phyloP scores from a whole-genome alignment of 2,113 vertebrate species.

The Lota lota region DNA sequence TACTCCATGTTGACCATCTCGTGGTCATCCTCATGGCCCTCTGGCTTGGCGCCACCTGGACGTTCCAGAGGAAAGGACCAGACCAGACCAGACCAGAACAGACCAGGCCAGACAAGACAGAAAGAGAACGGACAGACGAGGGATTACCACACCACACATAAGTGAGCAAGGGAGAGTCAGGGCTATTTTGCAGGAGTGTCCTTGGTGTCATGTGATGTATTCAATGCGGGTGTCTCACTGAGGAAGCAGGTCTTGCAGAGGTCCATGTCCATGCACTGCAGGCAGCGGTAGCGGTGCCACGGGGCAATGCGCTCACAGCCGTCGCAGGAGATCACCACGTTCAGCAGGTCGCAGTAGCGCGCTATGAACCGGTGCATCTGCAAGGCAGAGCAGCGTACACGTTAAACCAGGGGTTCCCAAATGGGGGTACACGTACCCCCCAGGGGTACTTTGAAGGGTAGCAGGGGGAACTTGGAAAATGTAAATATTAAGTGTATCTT shows the following conservation, averaged over 20 bases:
- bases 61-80: neutral
- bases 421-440: too few relatives aligned
- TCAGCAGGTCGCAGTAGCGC: slow-evolving; percentile 93
- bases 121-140: too few relatives aligned
- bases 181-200: too few relatives aligned
- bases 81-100: neutral
- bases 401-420: neutral
- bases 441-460: too few relatives aligned
- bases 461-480: too few relatives aligned
- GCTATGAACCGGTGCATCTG: slow-evolving; percentile 99
- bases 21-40: slow-evolving; percentile 93
- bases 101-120: neutral
- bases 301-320: slow-evolving; percentile 95
- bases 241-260: slow-evolving; percentile 97
- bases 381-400: neutral
- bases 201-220: too few relatives aligned
- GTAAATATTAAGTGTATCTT: too few relatives aligned
- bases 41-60: slow-evolving; percentile 91
- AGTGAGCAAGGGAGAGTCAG: too few relatives aligned
- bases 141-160: too few relatives aligned
- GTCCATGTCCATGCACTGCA: slow-evolving; percentile 97
- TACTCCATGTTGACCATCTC: slow-evolving; percentile 99
- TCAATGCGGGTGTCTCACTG: slow-evolving; percentile 69
- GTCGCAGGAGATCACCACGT: slow-evolving; percentile 95
- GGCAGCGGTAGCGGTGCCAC: slow-evolving; percentile 93